phyloP scores from a whole-genome alignment of 2,797 vertebrate species.

The Scarus forsteni region DNA sequence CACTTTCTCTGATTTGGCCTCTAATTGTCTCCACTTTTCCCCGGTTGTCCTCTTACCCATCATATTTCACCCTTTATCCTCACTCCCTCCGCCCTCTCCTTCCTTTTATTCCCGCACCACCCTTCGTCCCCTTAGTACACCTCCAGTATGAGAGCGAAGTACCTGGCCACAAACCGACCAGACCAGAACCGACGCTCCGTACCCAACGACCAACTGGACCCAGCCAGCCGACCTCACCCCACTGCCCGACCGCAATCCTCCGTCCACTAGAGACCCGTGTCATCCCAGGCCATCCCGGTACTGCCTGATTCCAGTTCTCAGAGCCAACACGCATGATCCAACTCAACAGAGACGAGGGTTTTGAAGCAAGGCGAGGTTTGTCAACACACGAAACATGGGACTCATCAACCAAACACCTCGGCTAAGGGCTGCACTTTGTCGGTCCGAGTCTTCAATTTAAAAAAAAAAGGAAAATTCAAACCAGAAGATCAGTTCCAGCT shows the following conservation, averaged over 20 bases:
- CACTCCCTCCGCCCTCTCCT: neutral
- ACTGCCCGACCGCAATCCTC: slow-evolving; percentile 82
- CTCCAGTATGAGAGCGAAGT: slow-evolving; percentile 99
- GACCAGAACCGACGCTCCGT: slow-evolving; percentile 86
- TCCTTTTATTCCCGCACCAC: slow-evolving; percentile 5
- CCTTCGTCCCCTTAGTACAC: slow-evolving; percentile 89
- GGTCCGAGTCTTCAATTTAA: slow-evolving; percentile 5
- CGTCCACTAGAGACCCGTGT: slow-evolving; percentile 71
- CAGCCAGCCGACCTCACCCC: slow-evolving; percentile 78
- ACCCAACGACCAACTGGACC: slow-evolving; percentile 85
- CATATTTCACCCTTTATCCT: slow-evolving; percentile 4
- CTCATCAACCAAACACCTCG: slow-evolving; percentile 54
- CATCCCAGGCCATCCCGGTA: slow-evolving; percentile 20
- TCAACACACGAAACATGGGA: slow-evolving; percentile 21
- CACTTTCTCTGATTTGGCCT: slow-evolving; percentile 19
- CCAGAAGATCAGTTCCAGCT: slow-evolving; percentile 1
- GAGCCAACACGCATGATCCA: slow-evolving; percentile 46
- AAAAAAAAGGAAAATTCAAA: neutral
- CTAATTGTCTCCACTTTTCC: slow-evolving; percentile 17
- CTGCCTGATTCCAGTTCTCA: slow-evolving; percentile 69
- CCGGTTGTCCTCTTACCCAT: slow-evolving; percentile 9
- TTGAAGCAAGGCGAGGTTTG: slow-evolving; percentile 24
- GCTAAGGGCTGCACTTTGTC: slow-evolving; percentile 43
- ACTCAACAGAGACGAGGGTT: slow-evolving; percentile 24
- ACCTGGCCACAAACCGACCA: slow-evolving; percentile 95